Base-by-base conservation (phyloP, 2,888 invertebrate species). In the Drosophila infuscata region DNA sequence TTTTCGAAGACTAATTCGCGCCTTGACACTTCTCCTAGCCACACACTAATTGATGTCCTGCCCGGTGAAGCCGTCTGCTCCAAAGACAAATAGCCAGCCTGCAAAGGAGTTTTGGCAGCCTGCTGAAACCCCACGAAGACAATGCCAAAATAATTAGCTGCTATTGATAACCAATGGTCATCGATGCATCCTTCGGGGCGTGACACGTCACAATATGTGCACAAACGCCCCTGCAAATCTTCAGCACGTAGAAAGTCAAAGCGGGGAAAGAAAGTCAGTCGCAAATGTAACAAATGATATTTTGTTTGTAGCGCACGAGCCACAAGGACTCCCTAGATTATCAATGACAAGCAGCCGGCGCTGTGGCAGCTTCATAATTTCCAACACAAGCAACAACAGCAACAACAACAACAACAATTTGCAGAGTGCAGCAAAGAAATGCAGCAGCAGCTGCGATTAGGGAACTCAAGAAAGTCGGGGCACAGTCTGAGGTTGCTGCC, bases 261-360 rank as follows among this genome's bases (percentile, higher is more conserved):
- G 58, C 33, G 70, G 66, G 29, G 43, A 48, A 53, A 54, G n/a
- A 29, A 61, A 70, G 65, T 77, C 67, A n/a, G 54, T 68, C 54
- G 38, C 67, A 68, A 67, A 48, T 46, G 32, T 48, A 71, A 78
- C 82, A 73, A 84, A 82, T 87, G 76, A 80, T 74, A 54, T 61
- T 32, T 29, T 25, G 20, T 25, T 25, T 72, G 63, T 74, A 71
- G 82, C 82, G 43, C 57, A 83, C 86, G 81, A 71, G 74, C 81
- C 83, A 81, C 82, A 70, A 57, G 57, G 43, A 54, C 69, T 69
- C 63, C 29, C 68, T 83, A 81, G 83, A 88, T 88, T 82, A 88
- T 85, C 89, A 89, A 89, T 85, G 89, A 88, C 89, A 87, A 65
- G 75, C 89, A 87, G 85, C 88, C 86, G 87, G 87, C 87, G 56